Conservation (phyloP, 2,113 vertebrate genomes). For the Butorides virescens region DNA sequence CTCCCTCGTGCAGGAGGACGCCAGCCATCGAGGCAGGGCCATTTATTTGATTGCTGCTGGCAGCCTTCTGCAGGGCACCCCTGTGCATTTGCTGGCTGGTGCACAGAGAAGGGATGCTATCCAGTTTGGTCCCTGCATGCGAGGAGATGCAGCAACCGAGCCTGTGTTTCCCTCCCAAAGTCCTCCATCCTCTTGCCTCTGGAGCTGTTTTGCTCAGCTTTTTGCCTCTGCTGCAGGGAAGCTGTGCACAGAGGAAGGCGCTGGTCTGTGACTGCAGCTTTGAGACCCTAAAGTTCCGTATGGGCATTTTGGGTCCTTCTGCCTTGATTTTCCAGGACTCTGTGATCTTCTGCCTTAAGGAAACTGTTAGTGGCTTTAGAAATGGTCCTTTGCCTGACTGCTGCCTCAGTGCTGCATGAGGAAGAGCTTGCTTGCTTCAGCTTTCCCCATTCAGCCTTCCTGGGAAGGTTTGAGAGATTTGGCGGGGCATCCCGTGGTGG, state of each 20-base stretch:
- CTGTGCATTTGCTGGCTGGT: background rate
- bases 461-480: background rate
- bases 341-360: background rate
- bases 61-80: background rate
- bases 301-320: background rate
- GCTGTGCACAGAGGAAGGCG: background rate
- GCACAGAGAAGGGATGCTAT: background rate
- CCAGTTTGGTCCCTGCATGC: background rate
- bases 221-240: background rate
- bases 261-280: background rate
- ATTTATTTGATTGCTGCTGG: background rate
- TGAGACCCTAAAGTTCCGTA: background rate
- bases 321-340: background rate
- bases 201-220: background rate
- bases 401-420: background rate
- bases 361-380: background rate
- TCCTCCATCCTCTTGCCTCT: background rate
- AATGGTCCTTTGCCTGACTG: background rate
- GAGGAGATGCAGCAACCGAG: background rate
- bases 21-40: background rate
- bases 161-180: background rate
- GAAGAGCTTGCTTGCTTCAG: background rate
- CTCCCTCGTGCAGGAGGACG: accelerated
- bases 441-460: background rate
- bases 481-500: background rate